These are phyloP conservation scores for Scaptomyza parva DNA, from an alignment of 2,888 invertebrate species.

Conservation along the genomic window DNA sequence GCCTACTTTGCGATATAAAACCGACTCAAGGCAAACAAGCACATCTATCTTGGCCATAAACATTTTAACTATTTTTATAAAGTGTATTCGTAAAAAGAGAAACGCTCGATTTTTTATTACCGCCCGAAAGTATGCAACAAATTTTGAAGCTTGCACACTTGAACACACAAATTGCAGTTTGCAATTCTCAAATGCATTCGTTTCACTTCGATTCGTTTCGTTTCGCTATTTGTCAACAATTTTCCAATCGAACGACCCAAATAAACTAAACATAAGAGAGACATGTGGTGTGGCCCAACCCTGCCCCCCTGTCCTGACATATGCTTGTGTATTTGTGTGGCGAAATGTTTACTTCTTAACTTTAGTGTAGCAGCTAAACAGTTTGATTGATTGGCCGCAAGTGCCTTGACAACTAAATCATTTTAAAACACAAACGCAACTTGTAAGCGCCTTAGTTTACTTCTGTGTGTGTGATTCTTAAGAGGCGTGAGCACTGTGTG, in stretches of 20 bases:
- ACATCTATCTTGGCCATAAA: too few species aligned
- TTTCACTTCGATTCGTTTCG: too few species aligned
- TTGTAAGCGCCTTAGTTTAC: conserved; percentile 35
- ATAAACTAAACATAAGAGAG: conserved; percentile 17
- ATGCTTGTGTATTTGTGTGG: conserved; percentile 1
- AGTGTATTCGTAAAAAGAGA: too few species aligned
- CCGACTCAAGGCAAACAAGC: too few species aligned
- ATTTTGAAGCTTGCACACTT: not conserved
- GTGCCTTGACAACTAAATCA: conserved; percentile 68
- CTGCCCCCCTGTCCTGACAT: too few species aligned
- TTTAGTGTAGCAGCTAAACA: conserved; percentile 35
- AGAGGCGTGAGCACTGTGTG: not conserved
- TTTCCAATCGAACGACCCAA: not conserved
- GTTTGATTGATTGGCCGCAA: conserved; percentile 47
- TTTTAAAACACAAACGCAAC: conserved; percentile 58
- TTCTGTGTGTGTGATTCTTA: conserved; percentile 3
- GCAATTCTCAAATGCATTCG: not conserved
- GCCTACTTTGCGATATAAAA: too few species aligned
- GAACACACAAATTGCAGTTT: not conserved
- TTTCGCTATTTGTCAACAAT: not conserved
- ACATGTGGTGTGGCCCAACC: not conserved
- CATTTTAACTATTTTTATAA: too few species aligned
- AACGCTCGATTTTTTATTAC: too few species aligned
- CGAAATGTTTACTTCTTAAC: conserved; percentile 27
- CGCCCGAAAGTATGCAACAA: conserved; percentile 14